Percentiles rank a stretch among this genome's conserved stretches.
phyloP scores from a whole-genome alignment of 2,113 vertebrate species.

The Channa maculata region DNA sequence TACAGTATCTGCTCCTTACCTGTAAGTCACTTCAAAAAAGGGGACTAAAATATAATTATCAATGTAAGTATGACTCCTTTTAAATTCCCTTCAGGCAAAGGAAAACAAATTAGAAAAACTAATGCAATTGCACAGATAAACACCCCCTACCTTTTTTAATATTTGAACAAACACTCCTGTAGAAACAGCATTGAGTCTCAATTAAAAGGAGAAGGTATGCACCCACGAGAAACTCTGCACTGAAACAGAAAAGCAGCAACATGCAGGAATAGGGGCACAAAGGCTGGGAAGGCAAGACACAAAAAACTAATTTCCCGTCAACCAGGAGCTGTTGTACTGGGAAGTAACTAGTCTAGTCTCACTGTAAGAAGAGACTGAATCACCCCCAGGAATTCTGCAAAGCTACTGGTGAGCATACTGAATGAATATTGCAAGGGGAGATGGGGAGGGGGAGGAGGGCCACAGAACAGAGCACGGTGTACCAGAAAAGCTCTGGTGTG shows the following conservation, averaged over 20 bases:
- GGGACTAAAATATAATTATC: no score
- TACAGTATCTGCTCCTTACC: no score
- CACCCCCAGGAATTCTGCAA: slow-evolving; percentile 16
- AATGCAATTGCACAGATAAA: slow-evolving; percentile 19
- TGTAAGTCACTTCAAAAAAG: no score
- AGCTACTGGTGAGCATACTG: slow-evolving; percentile 4
- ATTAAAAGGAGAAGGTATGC: slow-evolving; percentile 22
- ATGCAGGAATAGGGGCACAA: slow-evolving; percentile 54
- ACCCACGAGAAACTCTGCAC: slow-evolving; percentile 4
- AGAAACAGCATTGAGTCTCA: slow-evolving; percentile 22
- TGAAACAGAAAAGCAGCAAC: slow-evolving; percentile 27
- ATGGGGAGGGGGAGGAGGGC: not conserved
- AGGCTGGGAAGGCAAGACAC: slow-evolving; percentile 9
- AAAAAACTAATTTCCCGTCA: slow-evolving; percentile 46
- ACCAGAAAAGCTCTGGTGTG: slow-evolving; percentile 18
- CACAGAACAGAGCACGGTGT: slow-evolving; percentile 5
- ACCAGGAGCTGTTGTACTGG: slow-evolving; percentile 20
- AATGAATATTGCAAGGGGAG: slow-evolving; percentile 49
- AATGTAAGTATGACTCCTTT: slow-evolving; percentile 6
- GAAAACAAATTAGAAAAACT: not conserved
- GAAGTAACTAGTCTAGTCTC: slow-evolving; percentile 34
- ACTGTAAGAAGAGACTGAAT: slow-evolving; percentile 31
- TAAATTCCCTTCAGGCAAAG: not conserved
- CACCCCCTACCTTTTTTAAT: not conserved
- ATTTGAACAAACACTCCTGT: slow-evolving; percentile 31